Conservation (phyloP, 2,888 invertebrate species). For the Notocelia uddmanniana region DNA sequence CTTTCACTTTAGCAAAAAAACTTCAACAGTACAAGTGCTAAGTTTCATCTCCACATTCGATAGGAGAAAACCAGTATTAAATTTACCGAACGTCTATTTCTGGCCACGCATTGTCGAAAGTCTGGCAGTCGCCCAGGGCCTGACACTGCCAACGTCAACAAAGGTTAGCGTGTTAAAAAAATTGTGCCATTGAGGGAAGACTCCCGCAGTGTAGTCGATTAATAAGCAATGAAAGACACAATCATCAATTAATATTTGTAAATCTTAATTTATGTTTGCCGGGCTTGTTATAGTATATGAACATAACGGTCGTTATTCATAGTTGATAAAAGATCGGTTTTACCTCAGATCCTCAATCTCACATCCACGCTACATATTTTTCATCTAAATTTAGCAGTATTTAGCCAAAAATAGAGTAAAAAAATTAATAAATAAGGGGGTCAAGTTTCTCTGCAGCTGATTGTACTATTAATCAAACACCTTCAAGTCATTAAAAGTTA, state of each 20-base stretch:
- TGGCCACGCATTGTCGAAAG: conserved; percentile 77
- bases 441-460: too few relatives aligned
- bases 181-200: conserved; percentile 61
- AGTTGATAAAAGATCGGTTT: too few relatives aligned
- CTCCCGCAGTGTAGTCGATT: conserved; percentile 57
- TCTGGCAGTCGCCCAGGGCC: conserved; percentile 79
- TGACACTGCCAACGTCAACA: conserved; percentile 82
- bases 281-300: too few relatives aligned
- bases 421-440: too few relatives aligned
- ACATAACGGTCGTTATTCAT: too few relatives aligned
- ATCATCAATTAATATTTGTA: not conserved
- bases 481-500: too few relatives aligned
- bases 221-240: not conserved
- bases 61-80: conserved; percentile 68
- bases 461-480: too few relatives aligned
- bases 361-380: too few relatives aligned
- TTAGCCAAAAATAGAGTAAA: too few relatives aligned
- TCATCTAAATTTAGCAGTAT: too few relatives aligned
- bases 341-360: too few relatives aligned
- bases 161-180: conserved; percentile 80
- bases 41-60: conserved; percentile 54
- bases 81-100: conserved; percentile 73
- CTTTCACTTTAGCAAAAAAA: conserved; percentile 9
- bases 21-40: conserved; percentile 36
- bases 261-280: too few relatives aligned